Conservation (phyloP, 1,140 invertebrate genomes). For the Zaprionus ghesquierei region DNA sequence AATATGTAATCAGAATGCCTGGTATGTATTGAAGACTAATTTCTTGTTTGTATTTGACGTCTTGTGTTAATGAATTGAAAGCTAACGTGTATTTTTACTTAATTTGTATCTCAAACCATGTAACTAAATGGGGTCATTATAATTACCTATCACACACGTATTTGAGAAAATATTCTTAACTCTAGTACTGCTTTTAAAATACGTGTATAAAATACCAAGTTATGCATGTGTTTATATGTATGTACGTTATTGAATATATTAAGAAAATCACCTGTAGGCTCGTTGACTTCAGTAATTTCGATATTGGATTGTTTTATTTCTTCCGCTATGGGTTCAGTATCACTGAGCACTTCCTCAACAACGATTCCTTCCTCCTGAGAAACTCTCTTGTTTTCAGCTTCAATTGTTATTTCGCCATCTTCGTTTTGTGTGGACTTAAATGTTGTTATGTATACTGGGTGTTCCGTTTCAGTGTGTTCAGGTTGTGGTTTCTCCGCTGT, state of each 20-base stretch:
- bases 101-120: slow-evolving; percentile 11
- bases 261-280: slow-evolving; percentile 74
- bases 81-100: slow-evolving; percentile 20
- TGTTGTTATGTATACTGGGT: slow-evolving; percentile 79
- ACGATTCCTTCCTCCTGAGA: slow-evolving; percentile 76
- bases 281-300: slow-evolving; percentile 79
- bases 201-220: slow-evolving; percentile 5
- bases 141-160: slow-evolving; percentile 2
- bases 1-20: slow-evolving; percentile 28
- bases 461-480: slow-evolving; percentile 73
- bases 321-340: slow-evolving; percentile 73
- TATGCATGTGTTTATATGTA: slow-evolving; percentile 20
- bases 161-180: not conserved
- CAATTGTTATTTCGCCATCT: slow-evolving; percentile 70
- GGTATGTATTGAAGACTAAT: slow-evolving; percentile 19
- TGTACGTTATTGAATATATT: slow-evolving; percentile 22
- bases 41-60: slow-evolving; percentile 28
- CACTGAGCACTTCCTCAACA: slow-evolving; percentile 82
- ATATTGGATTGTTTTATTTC: slow-evolving; percentile 65
- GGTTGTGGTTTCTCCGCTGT: slow-evolving; percentile 66
- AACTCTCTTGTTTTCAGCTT: slow-evolving; percentile 76
- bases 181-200: slow-evolving; percentile 8
- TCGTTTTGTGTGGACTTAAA: slow-evolving; percentile 80
- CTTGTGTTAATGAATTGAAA: slow-evolving; percentile 44
- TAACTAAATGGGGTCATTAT: slow-evolving; percentile 15